phyloP scores from a whole-genome alignment of 1,140 invertebrate species.

The Dreissena polymorpha region DNA sequence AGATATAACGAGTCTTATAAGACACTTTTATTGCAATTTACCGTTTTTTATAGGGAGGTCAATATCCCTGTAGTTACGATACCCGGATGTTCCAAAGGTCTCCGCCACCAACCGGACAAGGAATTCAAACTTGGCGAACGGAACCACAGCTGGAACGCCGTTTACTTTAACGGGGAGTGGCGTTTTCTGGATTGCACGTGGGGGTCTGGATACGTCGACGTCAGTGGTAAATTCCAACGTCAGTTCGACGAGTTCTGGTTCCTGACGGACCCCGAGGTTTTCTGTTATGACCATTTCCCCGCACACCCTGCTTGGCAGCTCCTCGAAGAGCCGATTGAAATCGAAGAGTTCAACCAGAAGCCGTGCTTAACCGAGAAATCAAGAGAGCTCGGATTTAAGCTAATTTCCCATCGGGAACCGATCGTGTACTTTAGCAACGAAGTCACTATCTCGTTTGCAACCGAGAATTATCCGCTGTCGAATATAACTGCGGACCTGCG shows the following conservation, averaged over 20 bases:
- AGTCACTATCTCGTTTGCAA: slow-evolving; percentile 39
- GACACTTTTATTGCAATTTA: neutral
- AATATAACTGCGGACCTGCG: slow-evolving; percentile 45
- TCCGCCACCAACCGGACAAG: slow-evolving; percentile 45
- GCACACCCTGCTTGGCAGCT: slow-evolving; percentile 62
- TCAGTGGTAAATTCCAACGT: slow-evolving; percentile 37
- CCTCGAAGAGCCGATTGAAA: slow-evolving; percentile 45
- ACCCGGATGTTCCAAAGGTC: slow-evolving; percentile 47
- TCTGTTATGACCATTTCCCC: slow-evolving; percentile 81
- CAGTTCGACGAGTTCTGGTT: slow-evolving; percentile 76
- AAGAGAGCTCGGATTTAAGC: slow-evolving; percentile 39
- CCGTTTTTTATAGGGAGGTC: slow-evolving; percentile 32
- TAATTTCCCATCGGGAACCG: slow-evolving; percentile 48
- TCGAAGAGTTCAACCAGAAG: slow-evolving; percentile 51
- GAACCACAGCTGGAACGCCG: slow-evolving; percentile 67
- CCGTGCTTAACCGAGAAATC: slow-evolving; percentile 47
- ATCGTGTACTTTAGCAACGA: slow-evolving; percentile 49
- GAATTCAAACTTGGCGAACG: slow-evolving; percentile 34
- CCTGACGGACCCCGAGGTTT: slow-evolving; percentile 80
- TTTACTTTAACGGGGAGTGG: slow-evolving; percentile 61
- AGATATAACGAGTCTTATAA: too few species aligned
- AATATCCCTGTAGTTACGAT: slow-evolving; percentile 40
- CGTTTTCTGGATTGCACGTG: slow-evolving; percentile 76
- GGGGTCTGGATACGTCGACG: slow-evolving; percentile 74
- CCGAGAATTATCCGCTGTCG: slow-evolving; percentile 35